Percentiles rank a stretch among this genome's conserved stretches.
Conservation (phyloP, 2,797 vertebrate species). For the Microhierax caerulescens region DNA sequence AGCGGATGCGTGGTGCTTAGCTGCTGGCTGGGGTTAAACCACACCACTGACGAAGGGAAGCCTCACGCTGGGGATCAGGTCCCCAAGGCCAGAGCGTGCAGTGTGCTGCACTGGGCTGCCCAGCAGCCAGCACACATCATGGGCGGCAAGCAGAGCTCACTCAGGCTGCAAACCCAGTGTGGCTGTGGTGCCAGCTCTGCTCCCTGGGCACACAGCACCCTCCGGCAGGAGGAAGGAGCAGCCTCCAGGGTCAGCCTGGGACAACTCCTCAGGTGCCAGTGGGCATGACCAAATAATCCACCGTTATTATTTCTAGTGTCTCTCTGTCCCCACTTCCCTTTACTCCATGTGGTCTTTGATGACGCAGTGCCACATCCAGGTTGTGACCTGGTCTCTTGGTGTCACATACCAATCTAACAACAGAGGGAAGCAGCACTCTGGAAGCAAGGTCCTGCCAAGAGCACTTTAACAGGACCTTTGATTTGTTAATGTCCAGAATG, state of each 20-base stretch:
- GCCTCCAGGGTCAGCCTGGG: not conserved
- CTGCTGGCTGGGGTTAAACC: no score
- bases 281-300: not conserved
- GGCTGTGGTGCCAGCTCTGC: not conserved
- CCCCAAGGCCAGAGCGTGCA: not conserved
- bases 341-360: not conserved
- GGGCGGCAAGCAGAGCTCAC: not conserved
- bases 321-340: not conserved
- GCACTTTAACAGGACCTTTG: not conserved
- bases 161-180: not conserved
- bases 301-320: not conserved
- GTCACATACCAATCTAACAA: conserved; percentile 8
- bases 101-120: not conserved
- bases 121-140: not conserved
- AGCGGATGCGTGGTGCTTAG: no score
- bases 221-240: not conserved
- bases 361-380: conserved; percentile 29
- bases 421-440: not conserved
- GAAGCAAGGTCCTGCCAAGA: conserved; percentile 35
- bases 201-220: not conserved
- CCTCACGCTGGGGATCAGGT: not conserved
- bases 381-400: not conserved
- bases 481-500: not conserved
- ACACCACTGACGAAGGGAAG: not conserved
- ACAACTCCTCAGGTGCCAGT: not conserved